Percentiles rank a stretch among this genome's conserved stretches.
Conservation (phyloP, 1,140 invertebrate genomes). For the Zeugodacus cucurbitae region DNA sequence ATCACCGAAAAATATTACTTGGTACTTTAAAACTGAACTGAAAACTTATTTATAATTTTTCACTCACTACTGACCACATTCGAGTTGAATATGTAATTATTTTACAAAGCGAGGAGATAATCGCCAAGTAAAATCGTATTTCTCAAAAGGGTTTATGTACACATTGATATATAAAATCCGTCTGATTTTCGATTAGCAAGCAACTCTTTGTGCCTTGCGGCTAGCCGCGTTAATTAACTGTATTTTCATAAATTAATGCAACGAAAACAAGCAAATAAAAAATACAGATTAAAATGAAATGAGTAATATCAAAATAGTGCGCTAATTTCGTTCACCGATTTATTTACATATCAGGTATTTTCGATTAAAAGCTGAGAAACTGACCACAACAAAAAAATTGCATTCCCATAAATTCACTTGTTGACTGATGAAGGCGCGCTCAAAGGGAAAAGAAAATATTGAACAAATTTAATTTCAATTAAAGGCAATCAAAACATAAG, state of each 20-base stretch:
- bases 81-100: too few species aligned
- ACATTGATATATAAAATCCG: neutral
- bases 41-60: too few species aligned
- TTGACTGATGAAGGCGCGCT: neutral
- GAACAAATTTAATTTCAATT: conserved; percentile 10
- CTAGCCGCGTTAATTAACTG: neutral
- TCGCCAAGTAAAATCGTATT: too few species aligned
- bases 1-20: too few species aligned
- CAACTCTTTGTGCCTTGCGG: neutral
- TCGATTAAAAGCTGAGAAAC: neutral
- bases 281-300: neutral
- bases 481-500: neutral
- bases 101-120: too few species aligned
- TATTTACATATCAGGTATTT: conserved; percentile 1
- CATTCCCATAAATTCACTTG: neutral
- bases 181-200: neutral
- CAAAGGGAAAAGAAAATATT: neutral
- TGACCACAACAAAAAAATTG: neutral
- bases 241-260: neutral
- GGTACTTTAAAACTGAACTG: too few species aligned
- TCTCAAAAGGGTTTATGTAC: too few species aligned
- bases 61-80: too few species aligned
- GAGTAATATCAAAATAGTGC: neutral
- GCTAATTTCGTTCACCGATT: neutral
- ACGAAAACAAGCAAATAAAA: neutral